Base-by-base conservation (phyloP, 2,113 vertebrate species). In the Eubucco bourcierii region DNA sequence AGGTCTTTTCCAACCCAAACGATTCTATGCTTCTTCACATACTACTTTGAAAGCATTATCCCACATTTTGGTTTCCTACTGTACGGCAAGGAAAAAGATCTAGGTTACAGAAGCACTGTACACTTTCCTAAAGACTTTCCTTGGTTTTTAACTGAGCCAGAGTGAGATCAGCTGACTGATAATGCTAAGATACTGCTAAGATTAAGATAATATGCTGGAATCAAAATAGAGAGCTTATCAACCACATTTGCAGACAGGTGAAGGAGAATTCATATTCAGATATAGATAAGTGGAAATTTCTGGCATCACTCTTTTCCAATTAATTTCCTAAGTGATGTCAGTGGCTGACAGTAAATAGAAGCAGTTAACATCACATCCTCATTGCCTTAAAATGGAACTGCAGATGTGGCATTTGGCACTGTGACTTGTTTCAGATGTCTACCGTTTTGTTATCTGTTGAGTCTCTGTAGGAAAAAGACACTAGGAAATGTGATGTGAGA, bases 191-290 rank as follows among this genome's bases (percentile, higher is more conserved):
- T 19, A 50, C 3, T 46, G 17, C 65, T 80, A 74, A 67, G 28
- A 55, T 75, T 74, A 90, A 47, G 23, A 81, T 75, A 84, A 87
- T 80, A 41, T 52, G 9, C 56, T 83, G 64, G 41, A 89, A 88
- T 86, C 70, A 87, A 87, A 94, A 86, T 13, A 85, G n/a, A 84
- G 31, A 84, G 4, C 4, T 90, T 84, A 79, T 77, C 41, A 94
- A 59, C 25, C 39, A 50, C 27, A 21, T 64, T 27, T 93, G 33
- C 75, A 82, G 52, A 83, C 46, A 82, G 41, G 25, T 66, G 71
- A 87, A 87, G 92, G 16, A 25, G 53, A 87, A 90, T 56, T 76
- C 9, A 68, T 81, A 20, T 76, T 87, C 56, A 82, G 52, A 74
- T 70, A 44, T 19, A 70, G 19, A 64, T 55, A 80, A 75, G 65